Evolutionary conservation across 2,797 vertebrate species (phyloP), one percentile per base, ranked within the genome.

Genomic region (Vireo griseus): DNA sequence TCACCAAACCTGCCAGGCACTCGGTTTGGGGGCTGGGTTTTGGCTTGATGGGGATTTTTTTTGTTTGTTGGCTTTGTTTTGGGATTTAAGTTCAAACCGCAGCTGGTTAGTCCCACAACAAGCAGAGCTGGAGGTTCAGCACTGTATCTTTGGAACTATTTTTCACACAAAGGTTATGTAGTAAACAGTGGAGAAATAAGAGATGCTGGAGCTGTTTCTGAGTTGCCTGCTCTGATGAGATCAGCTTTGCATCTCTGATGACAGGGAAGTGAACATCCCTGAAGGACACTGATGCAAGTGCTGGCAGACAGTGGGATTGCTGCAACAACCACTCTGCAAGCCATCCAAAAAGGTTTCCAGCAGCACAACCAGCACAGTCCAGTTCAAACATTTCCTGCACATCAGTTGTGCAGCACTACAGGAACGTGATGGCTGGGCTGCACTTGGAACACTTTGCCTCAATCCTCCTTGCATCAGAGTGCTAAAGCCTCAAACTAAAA

Each of bases 251-350:
- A 9, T 71, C 79, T 76, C 74, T 35, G 24, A 54, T 47, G 80
- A 58, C 65, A 74, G 35, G 58, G 79, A 54, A 89, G 54, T 2
- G 6, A 85, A 57, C 44, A 58, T 61, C 81, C 69, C 90, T 94
- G 81, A 90, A 94, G 83, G 73, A 92, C 55, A 28, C 40, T 35
- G 83, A 88, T 61, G 82, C 31, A 57, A 80, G 87, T 8, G 88
- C 83, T 94, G 86, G 84, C 86, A 81, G 86, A 67, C 9, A 31
- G 3, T 0, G 8, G 58, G 59, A 45, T 5, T 78, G 80, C 61
- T 68, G 42, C 58, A 52, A 42, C 40, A 55, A 37, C 62, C n/a
- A 5, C 42, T 58, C 77, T 15, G 29, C 44, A 40, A 80, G 42
- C n/a, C 37, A 52, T 6, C 11, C 8, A 13, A 10, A 68, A 47